Evolutionary conservation across 2,113 vertebrate species (phyloP).

Genomic region (Heloderma charlesbogerti): DNA sequence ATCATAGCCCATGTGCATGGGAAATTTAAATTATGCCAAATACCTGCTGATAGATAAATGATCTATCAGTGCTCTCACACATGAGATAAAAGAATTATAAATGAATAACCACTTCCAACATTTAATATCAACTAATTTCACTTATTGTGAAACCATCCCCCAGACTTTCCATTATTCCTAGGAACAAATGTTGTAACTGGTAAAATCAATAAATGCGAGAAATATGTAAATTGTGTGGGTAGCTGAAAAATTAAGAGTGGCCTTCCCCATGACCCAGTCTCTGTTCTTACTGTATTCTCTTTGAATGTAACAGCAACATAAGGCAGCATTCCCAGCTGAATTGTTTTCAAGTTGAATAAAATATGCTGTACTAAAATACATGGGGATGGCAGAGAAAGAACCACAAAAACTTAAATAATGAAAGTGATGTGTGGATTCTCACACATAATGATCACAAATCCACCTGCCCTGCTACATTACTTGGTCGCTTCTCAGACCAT

Average conservation of each 20-base stretch:
- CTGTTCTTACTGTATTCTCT: background rate
- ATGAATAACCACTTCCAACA: background rate
- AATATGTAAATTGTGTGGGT: background rate
- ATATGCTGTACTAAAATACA: background rate
- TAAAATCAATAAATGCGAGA: background rate
- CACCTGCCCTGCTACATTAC: background rate
- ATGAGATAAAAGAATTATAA: background rate
- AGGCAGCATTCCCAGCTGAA: background rate
- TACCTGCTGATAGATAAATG: background rate
- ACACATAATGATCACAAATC: background rate
- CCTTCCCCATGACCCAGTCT: background rate
- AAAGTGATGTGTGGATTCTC: background rate
- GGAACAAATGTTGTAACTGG: background rate
- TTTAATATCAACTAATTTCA: background rate
- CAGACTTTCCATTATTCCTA: background rate
- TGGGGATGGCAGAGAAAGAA: background rate
- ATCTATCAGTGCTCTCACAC: constrained; percentile 19
- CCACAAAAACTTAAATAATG: background rate
- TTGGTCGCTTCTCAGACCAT: background rate
- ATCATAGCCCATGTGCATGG: background rate
- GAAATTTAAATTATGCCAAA: background rate
- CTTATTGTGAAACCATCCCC: background rate
- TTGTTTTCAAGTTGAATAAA: background rate
- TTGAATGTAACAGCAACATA: background rate
- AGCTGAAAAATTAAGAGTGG: background rate